phyloP scores from a whole-genome alignment of 2,113 vertebrate species.

The Jaculus jaculus region DNA sequence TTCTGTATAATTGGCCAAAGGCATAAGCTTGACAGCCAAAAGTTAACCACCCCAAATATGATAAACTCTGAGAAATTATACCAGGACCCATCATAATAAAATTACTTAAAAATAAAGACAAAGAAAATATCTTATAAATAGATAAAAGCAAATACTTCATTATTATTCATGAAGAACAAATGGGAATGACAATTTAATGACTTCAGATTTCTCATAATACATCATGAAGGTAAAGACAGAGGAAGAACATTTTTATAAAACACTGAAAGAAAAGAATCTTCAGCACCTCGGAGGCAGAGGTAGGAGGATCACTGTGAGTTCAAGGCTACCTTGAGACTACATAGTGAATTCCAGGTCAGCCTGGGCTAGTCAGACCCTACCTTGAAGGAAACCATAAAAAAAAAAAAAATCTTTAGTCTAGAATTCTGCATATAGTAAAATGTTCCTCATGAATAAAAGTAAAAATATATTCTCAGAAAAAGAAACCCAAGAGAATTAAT shows the following conservation, averaged over 20 bases:
- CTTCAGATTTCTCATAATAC: constrained; percentile 39
- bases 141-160: not conserved
- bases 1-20: constrained; percentile 30
- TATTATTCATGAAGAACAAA: constrained; percentile 31
- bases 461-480: constrained; percentile 17
- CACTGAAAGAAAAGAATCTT: not conserved
- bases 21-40: not conserved
- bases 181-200: constrained; percentile 16
- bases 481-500: constrained; percentile 21
- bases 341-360: too few relatives aligned
- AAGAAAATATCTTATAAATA: not conserved
- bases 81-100: not conserved
- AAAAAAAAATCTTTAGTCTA: not conserved
- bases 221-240: constrained; percentile 22
- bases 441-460: constrained; percentile 24
- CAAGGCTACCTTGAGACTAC: too few relatives aligned
- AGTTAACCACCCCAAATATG: not conserved
- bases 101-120: constrained; percentile 22
- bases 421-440: constrained; percentile 23
- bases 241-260: not conserved
- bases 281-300: not conserved
- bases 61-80: not conserved
- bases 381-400: too few relatives aligned
- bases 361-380: too few relatives aligned
- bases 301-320: too few relatives aligned